These are phyloP conservation scores for Ptiloglossa arizonensis DNA, from an alignment of 1,140 invertebrate genomes.

Conservation along the genomic window DNA sequence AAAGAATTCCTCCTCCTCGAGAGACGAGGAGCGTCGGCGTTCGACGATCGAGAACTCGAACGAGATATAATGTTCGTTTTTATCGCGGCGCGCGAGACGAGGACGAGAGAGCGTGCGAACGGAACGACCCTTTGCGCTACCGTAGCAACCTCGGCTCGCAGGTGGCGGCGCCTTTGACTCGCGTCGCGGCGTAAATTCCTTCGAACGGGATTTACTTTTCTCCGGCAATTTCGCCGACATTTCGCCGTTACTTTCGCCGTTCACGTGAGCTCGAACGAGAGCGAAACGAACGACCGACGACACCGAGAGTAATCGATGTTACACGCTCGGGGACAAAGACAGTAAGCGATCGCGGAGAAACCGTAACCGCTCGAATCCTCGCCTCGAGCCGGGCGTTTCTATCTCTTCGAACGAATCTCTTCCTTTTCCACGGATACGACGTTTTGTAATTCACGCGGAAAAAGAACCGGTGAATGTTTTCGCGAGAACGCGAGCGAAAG, in stretches of 20 bases:
- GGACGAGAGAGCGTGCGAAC: conserved; percentile 70
- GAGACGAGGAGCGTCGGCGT: too few species aligned
- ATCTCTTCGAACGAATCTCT: too few species aligned
- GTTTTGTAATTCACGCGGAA: too few species aligned
- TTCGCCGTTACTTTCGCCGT: background rate
- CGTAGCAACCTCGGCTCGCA: conserved; percentile 46
- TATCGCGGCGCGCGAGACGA: conserved; percentile 37
- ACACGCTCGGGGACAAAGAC: too few species aligned
- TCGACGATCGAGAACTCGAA: too few species aligned
- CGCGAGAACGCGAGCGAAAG: conserved; percentile 25
- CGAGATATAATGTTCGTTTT: conserved; percentile 43
- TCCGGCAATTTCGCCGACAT: background rate
- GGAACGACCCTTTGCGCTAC: conserved; percentile 61
- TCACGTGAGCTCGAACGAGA: background rate
- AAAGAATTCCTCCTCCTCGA: too few species aligned
- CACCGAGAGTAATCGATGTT: too few species aligned
- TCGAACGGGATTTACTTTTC: background rate
- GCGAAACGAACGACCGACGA: background rate
- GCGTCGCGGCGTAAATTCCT: background rate
- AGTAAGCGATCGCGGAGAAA: too few species aligned
- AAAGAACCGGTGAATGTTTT: too few species aligned
- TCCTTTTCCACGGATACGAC: too few species aligned
- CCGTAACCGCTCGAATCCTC: too few species aligned
- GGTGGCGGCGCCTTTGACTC: conserved; percentile 16
- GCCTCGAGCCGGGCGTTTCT: too few species aligned